Base-by-base conservation (phyloP, 2,113 vertebrate species). In the Corvus moneduloides region DNA sequence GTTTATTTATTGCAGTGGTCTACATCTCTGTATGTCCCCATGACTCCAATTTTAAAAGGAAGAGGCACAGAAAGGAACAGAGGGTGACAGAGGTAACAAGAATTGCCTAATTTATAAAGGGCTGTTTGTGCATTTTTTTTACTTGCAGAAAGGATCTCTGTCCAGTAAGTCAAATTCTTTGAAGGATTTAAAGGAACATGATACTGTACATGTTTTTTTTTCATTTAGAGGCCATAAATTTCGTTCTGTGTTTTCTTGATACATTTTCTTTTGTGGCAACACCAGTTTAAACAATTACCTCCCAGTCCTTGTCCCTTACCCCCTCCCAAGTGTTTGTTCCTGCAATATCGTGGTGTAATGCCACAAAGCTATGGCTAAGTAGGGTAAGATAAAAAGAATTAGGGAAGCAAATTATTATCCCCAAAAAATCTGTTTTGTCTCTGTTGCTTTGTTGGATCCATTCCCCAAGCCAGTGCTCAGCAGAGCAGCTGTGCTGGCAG, bases 101-200 rank as follows among this genome's bases (percentile, higher is more conserved):
- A 5, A 84, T 92, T 93, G 90, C 73, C 64, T 89, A 61, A 92
- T 93, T 80, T 81, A 88, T 74, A 94, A 96, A 94, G n/a, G 35
- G 28, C 24, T 63, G 78, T 56, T 94, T 94, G 62, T 89, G 37
- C 37, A 37, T 85, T 39, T 39, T 39, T 66, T 75, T 51, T 20
- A 33, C 56, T 87, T 93, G 30, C 39, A 93, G 59, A 91, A 93
- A 75, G 33, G 39, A 62, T 83, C 48, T 85, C 72, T 61, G 76
- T 88, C 75, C 87, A 71, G 48, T 59, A 79, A 94, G 61, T 67
- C 51, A 67, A 90, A 92, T 94, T 94, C 87, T 48, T 80, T 91
- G 35, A 46, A 51, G 94, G 72, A 93, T 95, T 95, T 93, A 91
- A 79, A 91, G 63, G 63, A 94, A 90, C 11, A 5, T 69, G 82